phyloP scores from a whole-genome alignment of 2,888 invertebrate genomes.

The Pomacea canaliculata region DNA sequence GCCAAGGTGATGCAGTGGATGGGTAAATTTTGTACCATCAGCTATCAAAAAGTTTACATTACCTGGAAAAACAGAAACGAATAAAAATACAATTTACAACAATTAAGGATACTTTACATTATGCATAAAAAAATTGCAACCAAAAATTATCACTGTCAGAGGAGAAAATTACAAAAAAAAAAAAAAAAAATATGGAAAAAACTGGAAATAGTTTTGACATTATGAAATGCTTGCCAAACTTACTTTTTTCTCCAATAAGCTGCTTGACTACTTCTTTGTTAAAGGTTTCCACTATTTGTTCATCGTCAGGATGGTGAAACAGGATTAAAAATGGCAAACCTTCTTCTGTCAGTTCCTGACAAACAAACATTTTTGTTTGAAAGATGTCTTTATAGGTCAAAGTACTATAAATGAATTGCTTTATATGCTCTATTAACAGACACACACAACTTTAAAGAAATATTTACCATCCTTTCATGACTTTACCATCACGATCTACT shows the following conservation, averaged over 20 bases:
- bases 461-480: too few relatives aligned
- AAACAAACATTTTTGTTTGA: not conserved
- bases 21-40: slow-evolving; percentile 95
- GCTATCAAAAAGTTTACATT: slow-evolving; percentile 96
- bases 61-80: slow-evolving; percentile 74
- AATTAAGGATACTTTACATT: not conserved
- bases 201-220: too few relatives aligned
- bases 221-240: slow-evolving; percentile 64
- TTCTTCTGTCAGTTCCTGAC: slow-evolving; percentile 92
- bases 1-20: slow-evolving; percentile 96
- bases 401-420: too few relatives aligned
- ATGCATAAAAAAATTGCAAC: not conserved
- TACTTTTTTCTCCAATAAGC: slow-evolving; percentile 91
- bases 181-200: too few relatives aligned
- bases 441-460: too few relatives aligned
- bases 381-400: too few relatives aligned
- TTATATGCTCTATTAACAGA: too few relatives aligned
- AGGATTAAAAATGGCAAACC: slow-evolving; percentile 97
- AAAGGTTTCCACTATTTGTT: slow-evolving; percentile 87
- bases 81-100: not conserved
- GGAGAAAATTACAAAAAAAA: not conserved
- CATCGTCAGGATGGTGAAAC: slow-evolving; percentile 88
- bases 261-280: slow-evolving; percentile 83
- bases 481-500: too few relatives aligned
- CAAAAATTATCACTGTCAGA: not conserved